Evolutionary conservation across 2,113 vertebrate species (phyloP).

Genomic region (Toxotes jaculatrix): DNA sequence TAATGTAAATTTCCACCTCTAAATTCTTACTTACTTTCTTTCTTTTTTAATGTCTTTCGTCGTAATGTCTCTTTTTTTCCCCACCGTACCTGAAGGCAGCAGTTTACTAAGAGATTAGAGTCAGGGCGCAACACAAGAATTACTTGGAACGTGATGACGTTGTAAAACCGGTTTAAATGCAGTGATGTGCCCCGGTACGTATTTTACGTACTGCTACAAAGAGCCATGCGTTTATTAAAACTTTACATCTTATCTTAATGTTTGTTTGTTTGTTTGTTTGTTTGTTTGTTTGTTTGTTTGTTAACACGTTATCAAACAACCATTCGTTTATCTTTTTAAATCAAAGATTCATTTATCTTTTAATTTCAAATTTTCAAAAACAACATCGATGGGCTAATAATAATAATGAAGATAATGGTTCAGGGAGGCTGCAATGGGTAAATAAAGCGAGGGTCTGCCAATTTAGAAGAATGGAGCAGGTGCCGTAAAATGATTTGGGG

Average conservation of each 20-base stretch:
- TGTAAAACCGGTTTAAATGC: constrained; percentile 2
- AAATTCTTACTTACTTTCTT: background rate
- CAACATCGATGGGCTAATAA: background rate
- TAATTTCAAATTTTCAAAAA: background rate
- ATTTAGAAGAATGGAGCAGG: constrained; percentile 1
- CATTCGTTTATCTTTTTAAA: background rate
- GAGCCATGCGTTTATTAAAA: background rate
- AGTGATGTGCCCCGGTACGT: background rate
- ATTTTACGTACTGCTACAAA: too few relatives aligned
- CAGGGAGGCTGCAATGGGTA: background rate
- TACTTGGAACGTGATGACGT: constrained; percentile 44
- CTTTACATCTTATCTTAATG: too few relatives aligned
- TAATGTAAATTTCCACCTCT: background rate
- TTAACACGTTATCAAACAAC: background rate
- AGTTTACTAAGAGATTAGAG: constrained; percentile 1
- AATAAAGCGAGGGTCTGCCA: background rate
- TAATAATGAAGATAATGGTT: background rate
- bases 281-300: too few relatives aligned
- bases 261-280: too few relatives aligned
- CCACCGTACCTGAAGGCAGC: constrained; percentile 59
- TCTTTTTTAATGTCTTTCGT: background rate
- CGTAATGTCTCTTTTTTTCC: background rate
- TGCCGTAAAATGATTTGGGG: background rate
- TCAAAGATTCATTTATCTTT: too few relatives aligned
- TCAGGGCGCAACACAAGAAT: background rate